Base-by-base conservation (phyloP, 2,113 vertebrate species). In the Chamaea fasciata region DNA sequence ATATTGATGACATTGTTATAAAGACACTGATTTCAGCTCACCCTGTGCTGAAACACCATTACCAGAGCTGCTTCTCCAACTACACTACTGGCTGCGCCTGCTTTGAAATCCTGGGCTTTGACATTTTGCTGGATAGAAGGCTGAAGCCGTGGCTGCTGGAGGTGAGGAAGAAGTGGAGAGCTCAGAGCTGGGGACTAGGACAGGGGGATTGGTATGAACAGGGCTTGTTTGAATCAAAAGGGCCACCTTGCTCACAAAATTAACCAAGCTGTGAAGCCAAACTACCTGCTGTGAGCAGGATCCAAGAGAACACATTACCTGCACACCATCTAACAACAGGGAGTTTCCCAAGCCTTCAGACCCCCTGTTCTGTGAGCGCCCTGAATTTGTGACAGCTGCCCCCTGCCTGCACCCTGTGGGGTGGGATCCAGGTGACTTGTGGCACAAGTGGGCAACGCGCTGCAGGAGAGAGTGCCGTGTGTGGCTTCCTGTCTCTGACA, bases 31-130 rank as follows among this genome's bases (percentile, higher is more conserved):
- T 98, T 94, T 98, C 98, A 0, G 98, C 98, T 80, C 97, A 98
- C 64, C 95, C 98, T 6, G 94, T 98, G 15, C 92, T 98, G 70
- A 98, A 97, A 83, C 98, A 98, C 97, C 97, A 98, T 85, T 98
- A 98, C 96, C 97, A 97, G 49, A 98, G 96, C 80, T 98, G 98
- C 68, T 98, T 98, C 42, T 97, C 97, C 6, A 98, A 95, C 31
- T 97, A 97, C 52, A 49, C 93, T 9, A 69, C 90, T 3, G 92
- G 95, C 77, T 97, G 96, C 0, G 98, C 98, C 91, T 98, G 98
- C 88, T 98, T 98, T 71, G 98, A 98, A 96, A 97, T 98, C 71
- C 97, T 98, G 35, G 98, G 98, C 18, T 98, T 98, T 69, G 98
- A 98, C 65, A 96, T 98, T 71, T 71, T 98, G 83, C 93, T 98